Conservation (phyloP, 92 coral and sea anemone species). For the Palythoa heliodiscus region DNA sequence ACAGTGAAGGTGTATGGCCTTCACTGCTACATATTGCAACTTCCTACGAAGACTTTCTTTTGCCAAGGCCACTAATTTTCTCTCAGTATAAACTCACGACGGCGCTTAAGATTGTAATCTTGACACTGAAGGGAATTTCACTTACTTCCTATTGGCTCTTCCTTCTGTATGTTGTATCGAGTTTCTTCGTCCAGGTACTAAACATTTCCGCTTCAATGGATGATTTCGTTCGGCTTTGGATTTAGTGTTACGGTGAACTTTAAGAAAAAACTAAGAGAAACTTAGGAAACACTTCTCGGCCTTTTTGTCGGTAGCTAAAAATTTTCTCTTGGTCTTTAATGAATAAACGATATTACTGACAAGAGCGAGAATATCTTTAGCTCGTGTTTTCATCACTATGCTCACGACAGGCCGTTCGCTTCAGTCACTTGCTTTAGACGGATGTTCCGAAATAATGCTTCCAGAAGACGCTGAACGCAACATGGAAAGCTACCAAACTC, state of each 20-base stretch:
- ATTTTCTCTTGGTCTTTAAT: not conserved
- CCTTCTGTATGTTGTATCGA: not conserved
- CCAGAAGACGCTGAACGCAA: slow-evolving; percentile 9
- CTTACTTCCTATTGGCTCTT: not conserved
- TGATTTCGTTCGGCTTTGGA: not conserved
- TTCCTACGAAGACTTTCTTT: too few species aligned
- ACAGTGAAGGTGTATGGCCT: too few species aligned
- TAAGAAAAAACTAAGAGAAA: too few species aligned
- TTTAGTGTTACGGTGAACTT: not conserved
- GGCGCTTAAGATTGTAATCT: too few species aligned
- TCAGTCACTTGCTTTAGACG: slow-evolving; percentile 29
- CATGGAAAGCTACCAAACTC: not conserved
- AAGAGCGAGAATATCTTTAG: not conserved
- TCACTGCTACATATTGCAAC: too few species aligned
- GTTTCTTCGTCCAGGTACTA: slow-evolving; percentile 8
- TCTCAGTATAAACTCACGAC: too few species aligned
- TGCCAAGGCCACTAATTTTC: too few species aligned
- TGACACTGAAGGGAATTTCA: too few species aligned
- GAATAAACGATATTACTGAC: not conserved
- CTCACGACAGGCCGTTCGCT: slow-evolving; percentile 34
- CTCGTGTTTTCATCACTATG: not conserved
- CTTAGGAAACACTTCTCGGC: not conserved
- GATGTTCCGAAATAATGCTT: slow-evolving; percentile 13
- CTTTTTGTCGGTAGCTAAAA: not conserved
- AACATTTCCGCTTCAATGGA: too few species aligned